These are phyloP conservation scores for Pontoporia blainvillei DNA, from an alignment of 2,113 vertebrate species.

Conservation along the genomic window DNA sequence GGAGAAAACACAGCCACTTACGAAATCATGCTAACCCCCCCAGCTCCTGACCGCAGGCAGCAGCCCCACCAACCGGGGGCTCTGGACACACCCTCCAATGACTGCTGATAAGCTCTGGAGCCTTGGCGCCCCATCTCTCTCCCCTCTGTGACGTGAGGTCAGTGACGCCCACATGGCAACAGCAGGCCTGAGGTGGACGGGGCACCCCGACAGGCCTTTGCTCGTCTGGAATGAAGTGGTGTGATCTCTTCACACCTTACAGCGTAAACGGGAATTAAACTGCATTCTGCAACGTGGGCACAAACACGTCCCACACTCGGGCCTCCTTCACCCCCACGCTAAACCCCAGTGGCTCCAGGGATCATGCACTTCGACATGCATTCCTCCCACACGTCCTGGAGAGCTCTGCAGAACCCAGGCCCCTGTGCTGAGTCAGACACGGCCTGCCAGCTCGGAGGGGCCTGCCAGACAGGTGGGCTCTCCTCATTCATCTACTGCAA, in stretches of 20 bases:
- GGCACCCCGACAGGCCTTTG: neutral
- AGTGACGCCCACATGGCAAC: accelerated
- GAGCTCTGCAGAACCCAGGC: neutral
- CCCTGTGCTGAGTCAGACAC: neutral
- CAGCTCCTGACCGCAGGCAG: accelerated
- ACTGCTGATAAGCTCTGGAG: neutral
- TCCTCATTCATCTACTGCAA: neutral
- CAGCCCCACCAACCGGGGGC: neutral
- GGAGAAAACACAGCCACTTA: neutral
- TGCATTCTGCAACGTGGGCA: neutral
- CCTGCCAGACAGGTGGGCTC: neutral
- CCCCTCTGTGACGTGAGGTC: accelerated
- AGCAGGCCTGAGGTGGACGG: neutral
- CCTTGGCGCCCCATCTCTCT: neutral
- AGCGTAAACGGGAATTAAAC: neutral
- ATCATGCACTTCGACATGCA: neutral
- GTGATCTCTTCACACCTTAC: neutral
- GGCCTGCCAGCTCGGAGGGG: accelerated
- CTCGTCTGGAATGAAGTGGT: neutral
- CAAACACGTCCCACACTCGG: neutral
- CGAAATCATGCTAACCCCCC: neutral
- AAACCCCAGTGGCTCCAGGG: neutral
- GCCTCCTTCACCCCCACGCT: neutral
- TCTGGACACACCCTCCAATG: neutral
- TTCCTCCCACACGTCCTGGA: neutral